Evolutionary conservation across 2,113 vertebrate genomes (phyloP), one percentile per base, ranked within the genome.

Genomic region (Mirza zaza): DNA sequence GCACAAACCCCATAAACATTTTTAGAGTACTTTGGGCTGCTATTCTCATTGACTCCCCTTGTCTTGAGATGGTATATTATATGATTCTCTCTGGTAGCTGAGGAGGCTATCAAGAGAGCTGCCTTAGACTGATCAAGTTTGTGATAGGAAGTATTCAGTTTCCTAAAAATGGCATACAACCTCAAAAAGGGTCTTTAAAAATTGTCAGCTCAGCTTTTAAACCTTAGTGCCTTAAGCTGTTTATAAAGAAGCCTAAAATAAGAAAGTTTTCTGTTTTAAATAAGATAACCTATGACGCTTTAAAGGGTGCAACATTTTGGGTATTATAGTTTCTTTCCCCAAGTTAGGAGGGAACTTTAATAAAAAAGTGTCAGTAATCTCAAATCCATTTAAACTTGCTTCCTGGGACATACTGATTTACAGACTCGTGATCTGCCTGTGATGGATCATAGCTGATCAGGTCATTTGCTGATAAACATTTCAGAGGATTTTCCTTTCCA

Each of bases 401-500:
- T 98, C 71, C 95, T 97, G 70, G 90, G 93, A 95, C 97, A 93
- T 90, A 71, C 94, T 98, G 98, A 98, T 9, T 97, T 98, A 84
- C 94, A 15, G 89, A 95, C 83, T 95, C 96, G 75, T 94, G 97
- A 98, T 98, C 97, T 98, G 94, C 70, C 85, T 96, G 96, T 97
- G 98, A 98, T 97, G 96, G 97, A 98, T 97, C 97, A 97, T 84
- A 96, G 97, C 93, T 97, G 98, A 98, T 98, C 98, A 98, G 98
- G 98, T 98, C 97, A 98, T 98, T 98, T 97, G 96, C 98, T 98
- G 98, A 98, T 98, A 98, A 98, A 98, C 14, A 95, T 98, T 98
- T 98, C 96, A 98, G 97, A 98, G 97, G 98, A 98, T 98, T 99
- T 98, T 98, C 8, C 79, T 90, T 90, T 98, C 97, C 97, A 97